Evolutionary conservation across 1,140 invertebrate genomes (phyloP).

Genomic region (Lepidurus packardi): DNA sequence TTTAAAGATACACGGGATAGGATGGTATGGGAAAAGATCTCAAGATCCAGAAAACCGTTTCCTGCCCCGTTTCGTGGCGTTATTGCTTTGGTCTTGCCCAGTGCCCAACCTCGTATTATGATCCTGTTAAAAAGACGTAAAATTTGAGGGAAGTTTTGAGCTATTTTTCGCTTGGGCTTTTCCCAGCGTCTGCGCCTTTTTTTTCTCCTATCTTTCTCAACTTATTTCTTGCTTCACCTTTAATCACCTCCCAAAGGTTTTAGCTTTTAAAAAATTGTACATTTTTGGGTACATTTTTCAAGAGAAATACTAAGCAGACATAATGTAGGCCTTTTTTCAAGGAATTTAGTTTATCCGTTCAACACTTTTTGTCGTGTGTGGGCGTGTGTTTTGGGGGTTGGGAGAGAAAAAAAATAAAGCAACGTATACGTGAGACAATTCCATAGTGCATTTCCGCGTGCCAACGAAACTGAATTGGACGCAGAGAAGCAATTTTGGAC

Average conservation of each 20-base stretch:
- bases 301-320: too few relatives aligned
- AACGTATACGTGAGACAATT: neutral
- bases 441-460: neutral
- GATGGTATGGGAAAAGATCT: neutral
- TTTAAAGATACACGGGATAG: neutral
- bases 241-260: too few relatives aligned
- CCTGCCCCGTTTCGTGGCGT: neutral
- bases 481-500: neutral
- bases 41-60: neutral
- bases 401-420: too few relatives aligned
- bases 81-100: slow-evolving; percentile 18
- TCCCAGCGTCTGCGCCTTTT: neutral
- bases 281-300: too few relatives aligned
- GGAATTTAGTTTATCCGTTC: too few relatives aligned
- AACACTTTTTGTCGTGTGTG: too few relatives aligned
- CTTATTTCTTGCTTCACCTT: neutral
- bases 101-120: slow-evolving; percentile 18
- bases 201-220: neutral
- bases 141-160: slow-evolving; percentile 12
- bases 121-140: slow-evolving; percentile 13
- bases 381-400: too few relatives aligned
- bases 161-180: neutral
- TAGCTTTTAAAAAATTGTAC: too few relatives aligned
- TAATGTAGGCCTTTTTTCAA: too few relatives aligned
- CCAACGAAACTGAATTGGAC: neutral